A percentile compares a stretch with the other conserved stretches of the same genome.
phyloP scores from a whole-genome alignment of 2,113 vertebrate genomes.

The Cyprinodon variegatus region DNA sequence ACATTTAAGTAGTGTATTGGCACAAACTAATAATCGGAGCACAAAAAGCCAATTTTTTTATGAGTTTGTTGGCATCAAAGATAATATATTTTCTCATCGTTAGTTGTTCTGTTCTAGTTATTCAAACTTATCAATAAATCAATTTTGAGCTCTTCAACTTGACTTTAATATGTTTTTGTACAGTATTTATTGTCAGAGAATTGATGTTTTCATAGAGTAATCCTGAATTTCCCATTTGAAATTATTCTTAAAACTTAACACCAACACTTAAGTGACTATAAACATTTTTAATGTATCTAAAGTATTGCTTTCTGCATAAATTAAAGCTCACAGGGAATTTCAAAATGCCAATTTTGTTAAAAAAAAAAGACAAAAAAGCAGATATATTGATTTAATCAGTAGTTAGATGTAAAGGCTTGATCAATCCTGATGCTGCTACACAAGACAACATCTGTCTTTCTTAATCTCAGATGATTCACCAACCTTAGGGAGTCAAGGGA shows the following conservation, averaged over 20 bases:
- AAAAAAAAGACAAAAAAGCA: conserved; percentile 36
- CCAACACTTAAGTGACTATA: too few species aligned
- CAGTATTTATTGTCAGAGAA: neutral
- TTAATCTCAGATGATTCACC: conserved; percentile 36
- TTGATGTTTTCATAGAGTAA: neutral
- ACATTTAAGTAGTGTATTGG: too few species aligned
- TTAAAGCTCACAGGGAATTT: conserved; percentile 25
- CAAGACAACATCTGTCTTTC: conserved; percentile 28
- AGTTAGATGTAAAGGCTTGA: conserved; percentile 33
- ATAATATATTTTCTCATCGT: neutral
- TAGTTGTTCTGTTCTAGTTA: neutral
- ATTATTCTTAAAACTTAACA: too few species aligned
- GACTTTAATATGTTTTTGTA: neutral
- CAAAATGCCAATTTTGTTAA: conserved; percentile 23
- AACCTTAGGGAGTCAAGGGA: conserved; percentile 31
- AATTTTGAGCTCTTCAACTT: neutral
- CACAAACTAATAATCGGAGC: too few species aligned
- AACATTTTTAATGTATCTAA: too few species aligned
- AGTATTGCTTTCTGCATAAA: conserved; percentile 3
- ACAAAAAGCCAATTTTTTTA: too few species aligned
- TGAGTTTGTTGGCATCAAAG: too few species aligned
- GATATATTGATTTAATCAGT: conserved; percentile 53
- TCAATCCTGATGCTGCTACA: conserved; percentile 49
- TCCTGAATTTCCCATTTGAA: too few species aligned
- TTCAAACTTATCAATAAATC: neutral